These are phyloP conservation scores for Rhabdomys pumilio DNA, from an alignment of 2,797 vertebrate species.

Conservation along the genomic window DNA sequence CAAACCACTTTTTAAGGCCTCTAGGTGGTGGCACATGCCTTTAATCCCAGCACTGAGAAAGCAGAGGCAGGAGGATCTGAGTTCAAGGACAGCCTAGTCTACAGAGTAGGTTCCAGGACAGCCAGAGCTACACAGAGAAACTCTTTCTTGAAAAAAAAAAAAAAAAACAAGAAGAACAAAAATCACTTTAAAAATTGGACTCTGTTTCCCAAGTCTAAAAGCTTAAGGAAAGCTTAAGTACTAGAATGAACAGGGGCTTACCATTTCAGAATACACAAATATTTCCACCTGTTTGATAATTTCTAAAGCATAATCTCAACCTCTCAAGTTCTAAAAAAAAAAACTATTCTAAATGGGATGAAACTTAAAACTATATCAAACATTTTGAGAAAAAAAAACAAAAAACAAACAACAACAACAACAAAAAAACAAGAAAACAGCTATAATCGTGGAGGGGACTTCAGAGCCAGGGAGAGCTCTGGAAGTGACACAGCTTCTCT, in stretches of 20 bases:
- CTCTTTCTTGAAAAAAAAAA: not conserved
- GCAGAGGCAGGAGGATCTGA: not conserved
- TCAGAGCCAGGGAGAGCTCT: not conserved
- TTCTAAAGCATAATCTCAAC: constrained; percentile 20
- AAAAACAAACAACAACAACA: not conserved
- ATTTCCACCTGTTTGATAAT: constrained; percentile 39
- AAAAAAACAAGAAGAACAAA: not conserved
- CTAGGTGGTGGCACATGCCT: not conserved
- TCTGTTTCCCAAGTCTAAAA: constrained; percentile 2
- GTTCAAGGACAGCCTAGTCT: not conserved
- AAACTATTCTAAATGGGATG: constrained; percentile 21
- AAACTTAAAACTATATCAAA: constrained; percentile 25
- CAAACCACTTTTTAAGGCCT: not conserved
- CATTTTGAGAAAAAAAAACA: not conserved
- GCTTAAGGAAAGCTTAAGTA: constrained; percentile 2
- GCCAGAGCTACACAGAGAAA: not conserved
- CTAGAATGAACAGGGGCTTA: not conserved
- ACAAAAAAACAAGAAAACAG: not conserved
- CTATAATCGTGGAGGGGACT: not conserved
- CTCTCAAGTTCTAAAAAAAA: constrained; percentile 27
- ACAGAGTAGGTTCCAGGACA: not conserved
- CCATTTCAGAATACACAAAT: constrained; percentile 30
- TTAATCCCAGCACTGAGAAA: not conserved
- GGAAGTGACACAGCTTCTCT: not conserved
- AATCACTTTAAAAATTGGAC: not conserved